A percentile compares a stretch with the other conserved stretches of the same genome.
Conservation (phyloP, 2,797 vertebrate species). For the Geranospiza caerulescens region DNA sequence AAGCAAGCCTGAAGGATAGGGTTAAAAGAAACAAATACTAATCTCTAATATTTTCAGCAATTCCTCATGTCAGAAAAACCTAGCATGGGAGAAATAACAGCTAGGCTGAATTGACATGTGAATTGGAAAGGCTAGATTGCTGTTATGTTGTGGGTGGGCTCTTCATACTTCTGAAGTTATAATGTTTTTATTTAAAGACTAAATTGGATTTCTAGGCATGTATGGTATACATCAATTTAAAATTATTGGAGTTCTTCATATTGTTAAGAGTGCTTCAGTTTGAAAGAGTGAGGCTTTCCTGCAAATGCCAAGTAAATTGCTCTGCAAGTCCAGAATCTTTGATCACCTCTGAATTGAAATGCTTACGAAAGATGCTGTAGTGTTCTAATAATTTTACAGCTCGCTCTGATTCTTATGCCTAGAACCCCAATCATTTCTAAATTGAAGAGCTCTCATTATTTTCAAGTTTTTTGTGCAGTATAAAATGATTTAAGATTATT, state of each 20-base stretch:
- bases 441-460: conserved; percentile 68
- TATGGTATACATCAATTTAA: conserved; percentile 69
- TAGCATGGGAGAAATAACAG: conserved; percentile 29
- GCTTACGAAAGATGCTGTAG: conserved; percentile 54
- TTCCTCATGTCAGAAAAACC: conserved; percentile 25
- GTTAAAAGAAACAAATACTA: conserved; percentile 41
- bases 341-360: conserved; percentile 73
- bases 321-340: conserved; percentile 69
- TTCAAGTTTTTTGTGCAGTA: conserved; percentile 58
- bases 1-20: not conserved
- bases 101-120: conserved; percentile 12
- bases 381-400: conserved; percentile 68
- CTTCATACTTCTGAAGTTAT: conserved; percentile 61
- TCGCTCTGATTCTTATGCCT: conserved; percentile 59
- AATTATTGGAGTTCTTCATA: conserved; percentile 75
- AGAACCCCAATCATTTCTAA: conserved; percentile 70
- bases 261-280: conserved; percentile 74
- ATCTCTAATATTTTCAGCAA: conserved; percentile 2
- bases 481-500: conserved; percentile 62
- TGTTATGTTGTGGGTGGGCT: conserved; percentile 35
- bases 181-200: conserved; percentile 71
- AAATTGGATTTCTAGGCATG: conserved; percentile 71
- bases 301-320: conserved; percentile 75
- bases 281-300: conserved; percentile 72
- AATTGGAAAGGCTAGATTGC: conserved; percentile 55